Conservation (phyloP, 2,113 vertebrate species). For the Chloebia gouldiae region DNA sequence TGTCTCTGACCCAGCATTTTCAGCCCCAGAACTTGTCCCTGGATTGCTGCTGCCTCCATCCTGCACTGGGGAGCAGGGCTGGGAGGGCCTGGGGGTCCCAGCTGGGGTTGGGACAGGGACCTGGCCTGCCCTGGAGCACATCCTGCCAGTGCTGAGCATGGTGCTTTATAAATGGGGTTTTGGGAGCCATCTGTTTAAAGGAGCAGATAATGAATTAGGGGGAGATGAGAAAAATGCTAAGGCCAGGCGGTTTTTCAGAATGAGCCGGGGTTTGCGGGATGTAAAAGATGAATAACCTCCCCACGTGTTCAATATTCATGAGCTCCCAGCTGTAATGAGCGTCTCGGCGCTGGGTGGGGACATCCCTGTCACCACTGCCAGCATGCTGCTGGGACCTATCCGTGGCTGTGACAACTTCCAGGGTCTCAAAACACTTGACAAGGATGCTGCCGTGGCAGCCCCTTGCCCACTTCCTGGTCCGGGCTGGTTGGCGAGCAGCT, state of each 20-base stretch:
- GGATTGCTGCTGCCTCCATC: not conserved
- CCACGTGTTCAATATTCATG: conserved; percentile 60
- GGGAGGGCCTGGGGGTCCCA: not conserved
- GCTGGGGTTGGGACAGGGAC: rapidly evolving
- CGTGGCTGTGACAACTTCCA: not conserved
- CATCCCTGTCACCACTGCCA: not conserved
- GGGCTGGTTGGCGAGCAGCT: not conserved
- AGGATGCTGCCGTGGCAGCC: rapidly evolving
- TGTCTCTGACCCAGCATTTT: not conserved
- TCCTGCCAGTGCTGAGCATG: conserved; percentile 10
- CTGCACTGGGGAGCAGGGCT: rapidly evolving
- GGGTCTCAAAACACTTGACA: not conserved
- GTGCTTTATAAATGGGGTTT: conserved; percentile 30
- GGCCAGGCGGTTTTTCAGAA: conserved; percentile 58
- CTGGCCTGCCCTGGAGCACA: rapidly evolving
- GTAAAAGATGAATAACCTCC: conserved; percentile 67
- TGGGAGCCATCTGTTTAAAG: conserved; percentile 52
- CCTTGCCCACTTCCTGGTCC: not conserved
- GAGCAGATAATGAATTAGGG: conserved; percentile 57
- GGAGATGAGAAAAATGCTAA: conserved; percentile 61
- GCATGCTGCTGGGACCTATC: not conserved
- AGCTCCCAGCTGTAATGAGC: conserved; percentile 43
- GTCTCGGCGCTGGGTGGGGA: not conserved
- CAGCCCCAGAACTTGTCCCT: not conserved
- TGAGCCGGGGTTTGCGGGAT: conserved; percentile 37